Evolutionary conservation across 2,113 vertebrate species (phyloP).

Genomic region (Peromyscus californicus): DNA sequence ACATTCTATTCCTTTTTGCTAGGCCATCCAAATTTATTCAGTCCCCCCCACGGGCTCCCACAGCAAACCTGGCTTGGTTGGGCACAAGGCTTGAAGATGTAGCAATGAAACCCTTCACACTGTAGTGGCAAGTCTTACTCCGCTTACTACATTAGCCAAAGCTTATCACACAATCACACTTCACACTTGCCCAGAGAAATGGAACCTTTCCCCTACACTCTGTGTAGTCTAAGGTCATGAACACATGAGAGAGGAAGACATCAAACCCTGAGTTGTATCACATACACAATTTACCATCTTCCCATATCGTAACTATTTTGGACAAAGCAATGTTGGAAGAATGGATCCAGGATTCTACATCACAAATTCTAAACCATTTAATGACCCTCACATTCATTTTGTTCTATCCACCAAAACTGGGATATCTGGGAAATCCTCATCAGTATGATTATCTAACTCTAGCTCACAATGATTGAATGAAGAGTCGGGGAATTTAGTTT

Average conservation of each 20-base stretch:
- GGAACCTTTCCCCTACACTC: neutral
- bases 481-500: neutral
- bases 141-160: neutral
- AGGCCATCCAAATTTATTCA: neutral
- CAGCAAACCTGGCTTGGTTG: too few species aligned
- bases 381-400: neutral
- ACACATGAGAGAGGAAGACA: neutral
- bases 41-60: neutral
- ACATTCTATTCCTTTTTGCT: neutral
- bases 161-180: neutral
- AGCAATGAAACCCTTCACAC: neutral
- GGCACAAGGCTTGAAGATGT: neutral
- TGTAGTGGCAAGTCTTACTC: neutral
- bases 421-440: neutral
- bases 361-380: neutral
- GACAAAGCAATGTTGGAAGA: neutral
- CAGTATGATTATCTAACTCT: neutral
- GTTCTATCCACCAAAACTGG: neutral
- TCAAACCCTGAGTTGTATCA: neutral
- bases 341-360: neutral
- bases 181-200: neutral
- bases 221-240: neutral
- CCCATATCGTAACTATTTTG: neutral
- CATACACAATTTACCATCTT: neutral
- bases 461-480: neutral